Evolutionary conservation across 2,113 vertebrate species (phyloP), one percentile per base, ranked within the genome.

Genomic region (Gobio gobio): DNA sequence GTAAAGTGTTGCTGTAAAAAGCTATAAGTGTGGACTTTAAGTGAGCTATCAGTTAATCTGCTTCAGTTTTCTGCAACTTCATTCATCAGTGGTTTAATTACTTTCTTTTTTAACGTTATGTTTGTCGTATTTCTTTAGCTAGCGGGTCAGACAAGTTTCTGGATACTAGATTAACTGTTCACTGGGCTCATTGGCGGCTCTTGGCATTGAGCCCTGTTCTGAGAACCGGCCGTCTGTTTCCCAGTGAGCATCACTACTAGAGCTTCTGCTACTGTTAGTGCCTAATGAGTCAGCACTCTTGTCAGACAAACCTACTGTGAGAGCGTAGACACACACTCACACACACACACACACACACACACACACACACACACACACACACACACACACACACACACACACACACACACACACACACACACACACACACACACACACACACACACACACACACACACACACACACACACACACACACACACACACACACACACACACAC

Each of bases 261-360:
- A 54, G 43, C 78, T 87, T 73, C 82, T 83, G 66, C 64, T 43
- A 40, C 82, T 89, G 74, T 73, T 81, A 59, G 75, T 51, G 63
- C 64, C 78, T 82, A 88, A 83, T 86, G 88, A 90, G 77, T 89
- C 89, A 90, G 87, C 87, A 89, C 54, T 87, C 84, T 75, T 88
- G 86, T 77, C 73, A 82, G 83, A 78, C 78, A 49, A 72, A 47
- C 70, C 40, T 26, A 82, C 82, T 84, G 85, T 2, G 61, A 70
- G 18, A 64, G 66, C 14, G n/a, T 40, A 83, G 2, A 79, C 54
- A 40, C 59, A 36, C 29, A 68, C 74, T 78, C 74, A 73, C 47
- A 77, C 22, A 45, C 61, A 64, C 78, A 76, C 9, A 47, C 45
- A 43, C 59, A 54, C 45, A 51, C 40, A 54, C 20, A 14, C 18